Percentiles rank a stretch among this genome's conserved stretches.
phyloP scores from a whole-genome alignment of 2,113 vertebrate genomes.

The Mobula birostris region DNA sequence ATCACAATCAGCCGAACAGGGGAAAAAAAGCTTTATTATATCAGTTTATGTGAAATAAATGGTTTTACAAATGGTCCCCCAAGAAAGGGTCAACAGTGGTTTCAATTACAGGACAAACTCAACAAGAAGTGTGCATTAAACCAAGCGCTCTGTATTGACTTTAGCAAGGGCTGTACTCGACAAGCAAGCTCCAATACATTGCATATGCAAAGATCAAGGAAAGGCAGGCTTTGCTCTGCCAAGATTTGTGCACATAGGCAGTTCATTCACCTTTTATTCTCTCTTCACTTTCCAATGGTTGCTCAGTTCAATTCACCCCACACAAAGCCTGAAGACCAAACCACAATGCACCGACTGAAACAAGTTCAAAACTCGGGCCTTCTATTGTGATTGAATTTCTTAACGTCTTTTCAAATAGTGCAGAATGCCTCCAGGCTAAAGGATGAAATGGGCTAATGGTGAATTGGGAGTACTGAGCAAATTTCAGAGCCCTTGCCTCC shows the following conservation, averaged over 20 bases:
- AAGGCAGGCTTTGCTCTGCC: conserved; percentile 59
- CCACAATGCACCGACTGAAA: conserved; percentile 93
- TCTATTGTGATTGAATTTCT: conserved; percentile 99
- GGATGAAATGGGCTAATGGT: conserved; percentile 99
- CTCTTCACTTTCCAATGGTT: conserved; percentile 55
- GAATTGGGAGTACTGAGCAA: conserved; percentile 99
- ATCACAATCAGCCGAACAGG: conserved; percentile 62
- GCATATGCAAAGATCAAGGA: conserved; percentile 68
- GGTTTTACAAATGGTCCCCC: conserved; percentile 79
- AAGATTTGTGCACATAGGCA: conserved; percentile 67
- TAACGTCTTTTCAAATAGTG: conserved; percentile 99
- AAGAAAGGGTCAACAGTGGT: conserved; percentile 78
- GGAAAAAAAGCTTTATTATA: conserved; percentile 79
- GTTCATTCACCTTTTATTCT: conserved; percentile 39
- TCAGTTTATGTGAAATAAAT: conserved; percentile 77
- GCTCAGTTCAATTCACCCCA: conserved; percentile 87
- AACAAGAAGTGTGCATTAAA: conserved; percentile 70
- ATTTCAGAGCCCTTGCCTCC: conserved; percentile 99
- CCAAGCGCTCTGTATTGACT: conserved; percentile 68
- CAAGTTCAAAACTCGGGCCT: conserved; percentile 87
- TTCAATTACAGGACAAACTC: conserved; percentile 73
- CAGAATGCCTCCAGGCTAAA: conserved; percentile 99
- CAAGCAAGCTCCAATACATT: conserved; percentile 62
- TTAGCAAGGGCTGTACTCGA: conserved; percentile 57
- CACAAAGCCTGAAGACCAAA: conserved; percentile 92